Base-by-base conservation (phyloP, 2,113 vertebrate genomes). In the Aegithalos caudatus region DNA sequence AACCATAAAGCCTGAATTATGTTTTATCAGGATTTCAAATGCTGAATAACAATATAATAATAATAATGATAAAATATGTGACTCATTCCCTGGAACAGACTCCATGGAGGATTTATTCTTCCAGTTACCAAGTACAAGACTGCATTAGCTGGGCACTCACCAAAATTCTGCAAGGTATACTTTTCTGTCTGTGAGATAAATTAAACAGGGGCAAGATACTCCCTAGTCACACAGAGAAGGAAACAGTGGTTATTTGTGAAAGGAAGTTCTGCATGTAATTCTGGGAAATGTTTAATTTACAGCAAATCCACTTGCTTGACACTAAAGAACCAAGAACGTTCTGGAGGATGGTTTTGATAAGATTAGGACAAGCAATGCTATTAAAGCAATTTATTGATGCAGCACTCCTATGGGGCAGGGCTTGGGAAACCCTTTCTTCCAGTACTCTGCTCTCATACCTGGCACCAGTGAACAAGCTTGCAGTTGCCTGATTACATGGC, bases 401-500 rank as follows among this genome's bases (percentile, higher is more conserved):
- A 82, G 42, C 79, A 42, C 2, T 14, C 23, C 40, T 1, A 3
- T 0, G 38, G 38, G 51, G 50, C 60, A 76, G 53, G 51, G 27
- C n/a, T 23, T n/a, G 40, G 33, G 47, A 51, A 90, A 38, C 10
- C 12, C 14, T 11, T 66, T 35, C 9, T 37, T 51, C 35, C 62
- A 65, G 20, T 21, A 28, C 38, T 42, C 60, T 61, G 60, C 48
- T 58, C 45, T 57, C 92, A 77, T 98, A 99, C 99, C 99, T 98
- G 99, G 99, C 71, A 99, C 99, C 15, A 99, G 98, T 7, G 99
- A 99, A 95, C 99, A 99, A 11, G 99, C 99, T 77, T 99, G 99
- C 27, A 99, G 98, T 44, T 99, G 99, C 95, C 99, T 98, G 95
- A 99, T 99, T 66, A 99, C 98, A 70, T 99, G 99, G 97, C 99